Percentiles rank a stretch among this genome's conserved stretches.
Evolutionary conservation across 2,113 vertebrate species (phyloP).

Genomic region (Colius striatus): DNA sequence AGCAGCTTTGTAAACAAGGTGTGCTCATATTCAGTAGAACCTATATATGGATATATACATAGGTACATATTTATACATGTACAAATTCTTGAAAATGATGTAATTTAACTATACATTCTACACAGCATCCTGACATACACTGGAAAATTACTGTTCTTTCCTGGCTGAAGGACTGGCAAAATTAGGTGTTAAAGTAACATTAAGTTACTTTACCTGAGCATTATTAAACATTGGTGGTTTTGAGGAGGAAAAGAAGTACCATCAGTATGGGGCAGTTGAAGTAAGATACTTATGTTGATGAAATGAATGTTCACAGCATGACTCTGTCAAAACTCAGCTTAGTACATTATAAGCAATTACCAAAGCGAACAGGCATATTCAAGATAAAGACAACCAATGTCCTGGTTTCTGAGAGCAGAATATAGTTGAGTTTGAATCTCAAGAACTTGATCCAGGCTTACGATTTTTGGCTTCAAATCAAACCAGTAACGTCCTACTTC

Average conservation of each 20-base stretch:
- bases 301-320: background rate
- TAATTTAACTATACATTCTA: background rate
- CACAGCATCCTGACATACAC: background rate
- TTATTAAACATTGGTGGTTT: background rate
- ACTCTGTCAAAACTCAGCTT: constrained; percentile 8
- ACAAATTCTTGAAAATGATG: background rate
- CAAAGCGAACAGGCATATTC: background rate
- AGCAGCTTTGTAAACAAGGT: background rate
- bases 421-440: background rate
- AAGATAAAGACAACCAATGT: background rate
- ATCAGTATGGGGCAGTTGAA: background rate
- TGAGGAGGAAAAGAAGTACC: background rate
- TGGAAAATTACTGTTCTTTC: background rate
- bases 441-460: constrained; percentile 39
- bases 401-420: background rate
- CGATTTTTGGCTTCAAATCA: constrained; percentile 46
- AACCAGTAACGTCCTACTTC: constrained; percentile 37
- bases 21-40: background rate
- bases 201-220: background rate
- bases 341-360: background rate
- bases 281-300: background rate
- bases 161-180: background rate
- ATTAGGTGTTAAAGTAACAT: background rate
- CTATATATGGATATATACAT: background rate
- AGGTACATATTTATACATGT: background rate